These are phyloP conservation scores for Drosophila repletoides DNA, from an alignment of 1,140 invertebrate genomes.

Conservation along the genomic window DNA sequence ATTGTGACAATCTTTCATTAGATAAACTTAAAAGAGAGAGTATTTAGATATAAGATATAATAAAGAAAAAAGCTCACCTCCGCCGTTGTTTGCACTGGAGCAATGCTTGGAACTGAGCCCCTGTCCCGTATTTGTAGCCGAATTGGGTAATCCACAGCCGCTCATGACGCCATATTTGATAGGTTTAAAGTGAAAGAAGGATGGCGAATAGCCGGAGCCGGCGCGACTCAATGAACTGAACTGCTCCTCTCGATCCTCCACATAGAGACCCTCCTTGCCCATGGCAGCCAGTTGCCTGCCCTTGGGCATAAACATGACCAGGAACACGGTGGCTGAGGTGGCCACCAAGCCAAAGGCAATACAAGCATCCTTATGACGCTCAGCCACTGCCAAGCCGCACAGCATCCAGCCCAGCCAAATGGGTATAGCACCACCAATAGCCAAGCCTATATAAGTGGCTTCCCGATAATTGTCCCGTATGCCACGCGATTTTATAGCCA, in stretches of 20 bases:
- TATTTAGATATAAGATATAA: background rate
- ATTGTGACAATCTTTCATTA: constrained; percentile 58
- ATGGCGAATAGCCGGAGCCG: constrained; percentile 92
- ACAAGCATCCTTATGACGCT: constrained; percentile 92
- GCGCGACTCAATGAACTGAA: constrained; percentile 89
- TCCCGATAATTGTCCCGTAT: constrained; percentile 97
- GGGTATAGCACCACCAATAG: constrained; percentile 91
- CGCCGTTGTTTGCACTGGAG: constrained; percentile 85
- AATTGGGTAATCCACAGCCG: constrained; percentile 72
- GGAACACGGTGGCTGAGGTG: constrained; percentile 91
- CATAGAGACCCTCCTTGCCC: constrained; percentile 90
- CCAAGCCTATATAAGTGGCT: constrained; percentile 93
- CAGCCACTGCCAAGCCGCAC: constrained; percentile 88
- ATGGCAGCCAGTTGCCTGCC: constrained; percentile 94
- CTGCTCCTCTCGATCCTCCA: constrained; percentile 90
- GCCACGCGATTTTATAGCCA: constrained; percentile 92
- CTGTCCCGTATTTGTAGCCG: constrained; percentile 77
- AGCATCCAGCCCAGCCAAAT: constrained; percentile 93
- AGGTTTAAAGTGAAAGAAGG: constrained; percentile 95
- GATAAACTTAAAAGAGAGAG: background rate
- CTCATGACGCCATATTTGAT: constrained; percentile 88
- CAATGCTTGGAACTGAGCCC: constrained; percentile 76
- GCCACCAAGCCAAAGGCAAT: constrained; percentile 93
- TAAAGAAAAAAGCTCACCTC: constrained; percentile 83
- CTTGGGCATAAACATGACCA: constrained; percentile 97